Percentiles rank a stretch among this genome's conserved stretches.
Conservation (phyloP, 2,797 vertebrate genomes). For the Phyllotis vaccarum region DNA sequence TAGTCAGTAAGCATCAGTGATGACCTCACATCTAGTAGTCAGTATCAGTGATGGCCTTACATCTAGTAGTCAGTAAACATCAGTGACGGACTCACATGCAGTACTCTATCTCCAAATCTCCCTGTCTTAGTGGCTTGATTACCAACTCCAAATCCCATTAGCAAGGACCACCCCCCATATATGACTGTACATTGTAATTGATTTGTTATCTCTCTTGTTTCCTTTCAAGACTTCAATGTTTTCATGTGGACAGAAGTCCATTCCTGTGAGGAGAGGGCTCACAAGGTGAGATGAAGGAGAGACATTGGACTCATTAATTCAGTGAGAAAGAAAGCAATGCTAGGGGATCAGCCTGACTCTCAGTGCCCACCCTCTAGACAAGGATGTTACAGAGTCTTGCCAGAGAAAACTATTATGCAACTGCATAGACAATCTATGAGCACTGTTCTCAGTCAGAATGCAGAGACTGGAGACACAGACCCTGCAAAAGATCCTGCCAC, state of each 20-base stretch:
- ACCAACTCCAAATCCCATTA: not conserved
- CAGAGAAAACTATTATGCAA: not conserved
- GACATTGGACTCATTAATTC: not conserved
- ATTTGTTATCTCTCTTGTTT: not conserved
- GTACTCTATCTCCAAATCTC: not conserved
- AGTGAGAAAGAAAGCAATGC: not conserved
- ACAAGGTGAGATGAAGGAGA: not conserved
- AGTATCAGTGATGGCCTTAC: not conserved
- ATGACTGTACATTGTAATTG: not conserved
- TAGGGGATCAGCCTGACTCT: not conserved
- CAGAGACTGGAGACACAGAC: not conserved
- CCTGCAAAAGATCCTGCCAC: not conserved
- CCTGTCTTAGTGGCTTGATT: not conserved
- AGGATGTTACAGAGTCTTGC: not conserved
- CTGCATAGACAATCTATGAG: not conserved
- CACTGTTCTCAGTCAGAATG: not conserved
- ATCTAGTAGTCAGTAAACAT: not conserved
- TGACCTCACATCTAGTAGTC: not conserved
- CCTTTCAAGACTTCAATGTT: constrained; percentile 6
- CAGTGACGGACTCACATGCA: not conserved
- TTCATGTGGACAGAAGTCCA: not conserved
- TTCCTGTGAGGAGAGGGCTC: not conserved
- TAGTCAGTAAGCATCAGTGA: not conserved
- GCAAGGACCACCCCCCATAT: not conserved
- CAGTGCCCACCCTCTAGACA: not conserved